Evolutionary conservation across 2,113 vertebrate species (phyloP).

Genomic region (Ifrita kowaldi): DNA sequence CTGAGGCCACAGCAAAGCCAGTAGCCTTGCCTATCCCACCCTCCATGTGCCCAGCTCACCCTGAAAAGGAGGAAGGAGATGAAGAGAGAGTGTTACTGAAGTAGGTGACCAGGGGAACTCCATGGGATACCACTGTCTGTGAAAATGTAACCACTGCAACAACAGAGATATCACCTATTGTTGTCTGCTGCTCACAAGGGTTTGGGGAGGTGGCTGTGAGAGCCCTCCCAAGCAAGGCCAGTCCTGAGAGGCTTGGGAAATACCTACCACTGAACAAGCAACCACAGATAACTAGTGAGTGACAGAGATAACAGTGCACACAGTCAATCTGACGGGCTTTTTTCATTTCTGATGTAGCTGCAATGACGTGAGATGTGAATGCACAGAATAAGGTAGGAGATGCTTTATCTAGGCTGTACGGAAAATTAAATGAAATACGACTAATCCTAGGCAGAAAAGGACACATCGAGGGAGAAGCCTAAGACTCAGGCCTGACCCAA

Average conservation of each 20-base stretch:
- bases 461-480: rapidly evolving
- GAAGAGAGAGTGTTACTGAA: neutral
- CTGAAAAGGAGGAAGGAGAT: neutral
- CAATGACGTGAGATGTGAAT: slow-evolving; percentile 15
- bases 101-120: neutral
- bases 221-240: neutral
- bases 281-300: neutral
- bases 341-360: slow-evolving; percentile 10
- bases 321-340: neutral
- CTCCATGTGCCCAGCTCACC: neutral
- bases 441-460: neutral
- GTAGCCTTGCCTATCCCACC: neutral
- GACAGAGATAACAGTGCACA: neutral
- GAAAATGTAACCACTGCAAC: neutral
- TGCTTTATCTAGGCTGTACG: neutral
- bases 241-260: neutral
- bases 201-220: neutral
- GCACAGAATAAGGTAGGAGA: slow-evolving; percentile 25
- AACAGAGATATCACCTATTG: neutral
- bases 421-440: neutral
- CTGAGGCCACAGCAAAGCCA: neutral
- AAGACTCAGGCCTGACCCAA: neutral
- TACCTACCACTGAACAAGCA: neutral
- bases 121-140: neutral
- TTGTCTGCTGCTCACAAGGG: neutral